phyloP scores from a whole-genome alignment of 2,797 vertebrate genomes.

The Clamator glandarius region DNA sequence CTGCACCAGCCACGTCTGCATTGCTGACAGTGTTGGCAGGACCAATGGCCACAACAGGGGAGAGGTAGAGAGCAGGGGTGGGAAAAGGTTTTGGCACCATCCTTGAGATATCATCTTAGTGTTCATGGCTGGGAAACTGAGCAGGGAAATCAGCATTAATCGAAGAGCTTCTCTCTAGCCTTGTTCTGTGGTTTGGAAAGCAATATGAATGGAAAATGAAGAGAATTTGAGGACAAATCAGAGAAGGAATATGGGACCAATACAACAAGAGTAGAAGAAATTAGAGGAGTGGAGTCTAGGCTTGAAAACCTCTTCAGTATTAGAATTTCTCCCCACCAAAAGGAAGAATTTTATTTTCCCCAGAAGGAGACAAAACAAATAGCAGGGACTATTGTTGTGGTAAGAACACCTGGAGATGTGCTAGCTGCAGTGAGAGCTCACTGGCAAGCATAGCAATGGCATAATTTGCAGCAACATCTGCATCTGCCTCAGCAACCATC shows the following conservation, averaged over 20 bases:
- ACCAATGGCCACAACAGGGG: rapidly evolving
- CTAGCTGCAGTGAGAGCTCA: neutral
- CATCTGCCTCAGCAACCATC: constrained; percentile 29
- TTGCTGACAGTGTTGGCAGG: rapidly evolving
- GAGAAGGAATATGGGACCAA: neutral
- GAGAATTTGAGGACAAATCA: neutral
- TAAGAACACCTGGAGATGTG: constrained; percentile 56
- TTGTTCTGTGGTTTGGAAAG: constrained; percentile 20
- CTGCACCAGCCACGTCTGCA: neutral
- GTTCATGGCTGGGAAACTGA: neutral
- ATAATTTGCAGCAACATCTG: constrained; percentile 58
- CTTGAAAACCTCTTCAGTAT: constrained; percentile 22
- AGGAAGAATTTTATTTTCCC: constrained; percentile 51
- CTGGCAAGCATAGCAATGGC: constrained; percentile 41
- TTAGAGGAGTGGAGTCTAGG: neutral
- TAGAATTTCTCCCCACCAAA: neutral
- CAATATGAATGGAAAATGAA: constrained; percentile 44
- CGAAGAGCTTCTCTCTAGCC: neutral
- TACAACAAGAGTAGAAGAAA: neutral
- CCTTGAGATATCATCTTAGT: neutral
- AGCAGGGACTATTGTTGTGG: constrained; percentile 45
- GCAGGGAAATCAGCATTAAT: neutral
- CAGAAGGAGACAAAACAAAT: constrained; percentile 46
- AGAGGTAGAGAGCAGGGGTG: neutral
- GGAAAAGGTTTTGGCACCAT: neutral